A percentile compares a stretch with the other conserved stretches of the same genome.
These are phyloP conservation scores for Pomacea maculata DNA, from an alignment of 1,140 invertebrate genomes.

Conservation along the genomic window DNA sequence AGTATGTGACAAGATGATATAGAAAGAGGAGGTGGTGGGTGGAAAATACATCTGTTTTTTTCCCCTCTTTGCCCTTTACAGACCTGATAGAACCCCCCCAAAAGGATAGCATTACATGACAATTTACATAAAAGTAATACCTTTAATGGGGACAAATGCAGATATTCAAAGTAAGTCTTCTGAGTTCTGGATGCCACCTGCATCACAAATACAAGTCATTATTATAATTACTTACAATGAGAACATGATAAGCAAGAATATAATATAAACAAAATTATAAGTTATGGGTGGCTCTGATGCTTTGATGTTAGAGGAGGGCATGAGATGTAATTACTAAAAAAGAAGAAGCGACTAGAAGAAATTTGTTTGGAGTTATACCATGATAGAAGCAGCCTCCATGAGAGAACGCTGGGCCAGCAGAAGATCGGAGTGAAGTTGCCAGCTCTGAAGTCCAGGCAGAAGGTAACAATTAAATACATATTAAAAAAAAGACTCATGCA, in stretches of 20 bases:
- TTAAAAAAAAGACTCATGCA: too few relatives aligned
- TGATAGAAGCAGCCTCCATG: conserved; percentile 56
- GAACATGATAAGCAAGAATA: neutral
- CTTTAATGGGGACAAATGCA: conserved; percentile 77
- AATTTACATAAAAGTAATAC: conserved; percentile 51
- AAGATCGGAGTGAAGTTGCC: conserved; percentile 69
- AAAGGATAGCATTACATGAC: too few relatives aligned
- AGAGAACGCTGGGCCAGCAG: conserved; percentile 71
- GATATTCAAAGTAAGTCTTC: conserved; percentile 71
- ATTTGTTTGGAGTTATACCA: conserved; percentile 36
- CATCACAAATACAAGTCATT: conserved; percentile 21
- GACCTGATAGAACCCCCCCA: too few relatives aligned
- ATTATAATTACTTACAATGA: neutral
- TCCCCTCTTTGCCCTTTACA: too few relatives aligned
- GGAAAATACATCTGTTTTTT: too few relatives aligned
- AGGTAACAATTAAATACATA: too few relatives aligned
- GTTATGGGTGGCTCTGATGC: neutral
- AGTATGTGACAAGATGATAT: too few relatives aligned
- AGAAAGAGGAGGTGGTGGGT: too few relatives aligned
- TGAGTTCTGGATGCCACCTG: conserved; percentile 39
- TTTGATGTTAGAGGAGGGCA: too few relatives aligned
- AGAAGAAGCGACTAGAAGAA: conserved; percentile 28
- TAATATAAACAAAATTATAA: neutral
- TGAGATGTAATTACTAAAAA: neutral
- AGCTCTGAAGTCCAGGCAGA: conserved; percentile 46